phyloP scores from a whole-genome alignment of 2,888 invertebrate genomes.

The Tupiocoris notatus region DNA sequence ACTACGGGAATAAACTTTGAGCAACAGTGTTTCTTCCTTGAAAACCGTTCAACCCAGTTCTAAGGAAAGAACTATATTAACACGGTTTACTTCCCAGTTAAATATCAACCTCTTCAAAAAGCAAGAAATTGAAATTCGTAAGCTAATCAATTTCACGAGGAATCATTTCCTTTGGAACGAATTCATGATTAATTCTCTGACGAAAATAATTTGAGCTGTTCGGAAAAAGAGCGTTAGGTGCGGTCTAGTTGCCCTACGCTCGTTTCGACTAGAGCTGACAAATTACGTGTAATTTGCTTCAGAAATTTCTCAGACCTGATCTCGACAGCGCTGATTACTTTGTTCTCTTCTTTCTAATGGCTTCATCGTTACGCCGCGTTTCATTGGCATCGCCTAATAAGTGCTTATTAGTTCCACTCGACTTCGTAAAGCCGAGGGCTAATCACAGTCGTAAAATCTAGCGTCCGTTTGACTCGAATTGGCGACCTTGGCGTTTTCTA shows the following conservation, averaged over 20 bases:
- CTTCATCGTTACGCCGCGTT: not conserved
- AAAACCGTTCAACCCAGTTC: too few species aligned
- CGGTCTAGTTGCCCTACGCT: not conserved
- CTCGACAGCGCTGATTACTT: not conserved
- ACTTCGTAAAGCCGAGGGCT: not conserved
- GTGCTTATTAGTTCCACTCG: not conserved
- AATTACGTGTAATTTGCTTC: constrained; percentile 27
- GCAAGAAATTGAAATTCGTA: too few species aligned
- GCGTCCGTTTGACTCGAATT: not conserved
- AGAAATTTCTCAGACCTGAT: not conserved
- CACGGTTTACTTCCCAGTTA: too few species aligned
- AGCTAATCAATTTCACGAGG: too few species aligned
- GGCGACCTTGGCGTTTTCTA: too few species aligned
- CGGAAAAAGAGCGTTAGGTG: not conserved
- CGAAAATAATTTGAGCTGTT: not conserved
- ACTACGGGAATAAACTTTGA: too few species aligned
- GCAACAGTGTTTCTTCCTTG: too few species aligned
- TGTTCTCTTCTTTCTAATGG: not conserved
- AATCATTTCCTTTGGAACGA: too few species aligned
- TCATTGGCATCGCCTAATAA: not conserved
- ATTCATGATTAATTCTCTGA: not conserved
- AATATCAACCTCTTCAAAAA: too few species aligned
- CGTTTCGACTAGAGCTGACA: not conserved
- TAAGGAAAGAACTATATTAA: too few species aligned
- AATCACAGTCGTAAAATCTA: not conserved